These are phyloP conservation scores for Phyllotis vaccarum DNA, from an alignment of 2,797 vertebrate genomes.

Conservation along the genomic window DNA sequence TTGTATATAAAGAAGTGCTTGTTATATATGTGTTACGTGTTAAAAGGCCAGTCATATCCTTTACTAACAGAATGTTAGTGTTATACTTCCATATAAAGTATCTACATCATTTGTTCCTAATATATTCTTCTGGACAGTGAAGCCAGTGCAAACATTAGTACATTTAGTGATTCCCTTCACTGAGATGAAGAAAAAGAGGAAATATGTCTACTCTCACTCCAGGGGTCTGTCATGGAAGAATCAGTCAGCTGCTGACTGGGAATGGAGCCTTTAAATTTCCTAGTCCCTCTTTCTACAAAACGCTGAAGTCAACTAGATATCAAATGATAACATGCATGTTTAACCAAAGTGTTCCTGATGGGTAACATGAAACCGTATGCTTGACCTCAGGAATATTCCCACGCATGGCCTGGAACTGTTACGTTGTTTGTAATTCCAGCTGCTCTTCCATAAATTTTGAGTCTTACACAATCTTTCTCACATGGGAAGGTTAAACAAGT, in stretches of 20 bases:
- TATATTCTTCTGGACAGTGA: neutral
- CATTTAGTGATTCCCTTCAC: neutral
- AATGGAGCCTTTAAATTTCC: neutral
- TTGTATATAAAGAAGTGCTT: neutral
- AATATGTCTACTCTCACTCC: neutral
- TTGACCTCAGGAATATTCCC: neutral
- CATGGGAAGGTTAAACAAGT: neutral
- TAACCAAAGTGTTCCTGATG: neutral
- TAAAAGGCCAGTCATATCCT: neutral
- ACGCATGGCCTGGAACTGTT: neutral
- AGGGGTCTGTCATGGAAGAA: neutral
- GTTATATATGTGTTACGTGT: neutral
- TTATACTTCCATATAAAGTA: neutral
- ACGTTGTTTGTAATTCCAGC: neutral
- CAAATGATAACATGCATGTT: neutral
- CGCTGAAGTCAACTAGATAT: neutral
- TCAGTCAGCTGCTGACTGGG: neutral
- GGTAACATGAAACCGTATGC: neutral
- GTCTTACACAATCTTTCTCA: neutral
- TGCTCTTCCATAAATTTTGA: neutral
- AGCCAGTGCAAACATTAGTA: neutral
- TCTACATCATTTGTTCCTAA: neutral
- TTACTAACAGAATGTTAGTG: neutral
- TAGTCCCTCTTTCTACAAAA: neutral
- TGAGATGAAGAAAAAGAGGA: neutral